Evolutionary conservation across 1,140 invertebrate species (phyloP).

Genomic region (Rhyzopertha dominica): DNA sequence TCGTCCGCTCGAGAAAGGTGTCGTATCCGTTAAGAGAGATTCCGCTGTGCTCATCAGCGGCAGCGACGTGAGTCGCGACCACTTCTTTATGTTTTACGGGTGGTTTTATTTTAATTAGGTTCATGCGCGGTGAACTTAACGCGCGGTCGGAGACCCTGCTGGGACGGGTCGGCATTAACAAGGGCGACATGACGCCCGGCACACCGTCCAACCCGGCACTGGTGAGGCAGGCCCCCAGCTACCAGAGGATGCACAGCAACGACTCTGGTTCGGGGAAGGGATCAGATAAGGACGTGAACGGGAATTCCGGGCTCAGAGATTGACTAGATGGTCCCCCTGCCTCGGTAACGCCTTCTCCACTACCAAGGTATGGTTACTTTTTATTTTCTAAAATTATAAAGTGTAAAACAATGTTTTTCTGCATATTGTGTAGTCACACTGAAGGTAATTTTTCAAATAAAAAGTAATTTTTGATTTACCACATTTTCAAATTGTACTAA

Average conservation of each 20-base stretch:
- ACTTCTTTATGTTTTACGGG: not conserved
- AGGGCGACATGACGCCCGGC: conserved; percentile 58
- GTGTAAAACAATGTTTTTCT: not conserved
- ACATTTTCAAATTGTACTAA: too few relatives aligned
- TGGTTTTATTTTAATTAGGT: conserved; percentile 50
- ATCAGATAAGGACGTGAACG: conserved; percentile 61
- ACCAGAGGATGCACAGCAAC: conserved; percentile 80
- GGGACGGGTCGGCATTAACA: conserved; percentile 46
- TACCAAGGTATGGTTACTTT: conserved; percentile 40
- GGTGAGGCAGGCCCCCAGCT: conserved; percentile 61
- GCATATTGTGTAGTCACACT: too few relatives aligned
- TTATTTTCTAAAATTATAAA: conserved; percentile 2
- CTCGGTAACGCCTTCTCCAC: conserved; percentile 39
- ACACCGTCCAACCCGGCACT: conserved; percentile 58
- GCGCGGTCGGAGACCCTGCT: conserved; percentile 40
- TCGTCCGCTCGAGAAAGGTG: too few relatives aligned
- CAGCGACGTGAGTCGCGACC: not conserved
- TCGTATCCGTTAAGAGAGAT: too few relatives aligned
- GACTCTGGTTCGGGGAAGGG: conserved; percentile 67
- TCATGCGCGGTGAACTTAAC: conserved; percentile 73
- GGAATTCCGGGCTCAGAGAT: conserved; percentile 50
- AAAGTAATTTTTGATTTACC: too few relatives aligned
- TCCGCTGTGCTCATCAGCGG: too few relatives aligned
- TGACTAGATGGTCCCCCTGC: conserved; percentile 66
- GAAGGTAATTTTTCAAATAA: too few relatives aligned